phyloP scores from a whole-genome alignment of 2,113 vertebrate genomes.

The Cercocebus atys region DNA sequence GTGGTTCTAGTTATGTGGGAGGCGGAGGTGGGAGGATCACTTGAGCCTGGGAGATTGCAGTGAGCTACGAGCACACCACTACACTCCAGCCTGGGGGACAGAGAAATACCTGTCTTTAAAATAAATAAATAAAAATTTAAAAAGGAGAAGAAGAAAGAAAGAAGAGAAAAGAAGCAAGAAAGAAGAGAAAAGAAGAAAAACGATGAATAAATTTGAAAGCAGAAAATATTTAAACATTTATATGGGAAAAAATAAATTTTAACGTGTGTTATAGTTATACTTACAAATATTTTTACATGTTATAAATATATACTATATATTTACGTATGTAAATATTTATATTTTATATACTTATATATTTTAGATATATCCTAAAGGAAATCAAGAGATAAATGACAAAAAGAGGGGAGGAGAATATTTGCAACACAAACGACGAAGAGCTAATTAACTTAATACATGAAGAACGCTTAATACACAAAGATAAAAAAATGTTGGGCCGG shows the following conservation, averaged over 20 bases:
- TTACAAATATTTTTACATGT: not conserved
- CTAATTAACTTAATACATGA: not conserved
- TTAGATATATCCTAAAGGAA: not conserved
- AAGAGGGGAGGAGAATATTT: not conserved
- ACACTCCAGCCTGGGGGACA: too few relatives aligned
- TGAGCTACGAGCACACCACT: too few relatives aligned
- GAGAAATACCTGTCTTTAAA: too few relatives aligned
- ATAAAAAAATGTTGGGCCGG: too few relatives aligned
- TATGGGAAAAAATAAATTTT: not conserved
- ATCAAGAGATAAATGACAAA: not conserved
- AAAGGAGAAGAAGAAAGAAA: not conserved
- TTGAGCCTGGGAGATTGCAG: too few relatives aligned
- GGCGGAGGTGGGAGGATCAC: too few relatives aligned
- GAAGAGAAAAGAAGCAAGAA: not conserved
- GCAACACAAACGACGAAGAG: not conserved
- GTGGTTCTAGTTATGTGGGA: too few relatives aligned
- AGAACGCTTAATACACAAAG: too few relatives aligned
- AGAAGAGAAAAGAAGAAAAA: not conserved
- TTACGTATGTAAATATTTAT: not conserved
- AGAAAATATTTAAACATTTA: not conserved
- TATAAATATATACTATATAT: not conserved
- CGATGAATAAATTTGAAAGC: not conserved
- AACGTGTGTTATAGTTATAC: not conserved
- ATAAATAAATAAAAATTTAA: too few relatives aligned
- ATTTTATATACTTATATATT: not conserved